A percentile compares a stretch with the other conserved stretches of the same genome.
Conservation (phyloP, 2,797 vertebrate species). For the Synanceia verrucosa region DNA sequence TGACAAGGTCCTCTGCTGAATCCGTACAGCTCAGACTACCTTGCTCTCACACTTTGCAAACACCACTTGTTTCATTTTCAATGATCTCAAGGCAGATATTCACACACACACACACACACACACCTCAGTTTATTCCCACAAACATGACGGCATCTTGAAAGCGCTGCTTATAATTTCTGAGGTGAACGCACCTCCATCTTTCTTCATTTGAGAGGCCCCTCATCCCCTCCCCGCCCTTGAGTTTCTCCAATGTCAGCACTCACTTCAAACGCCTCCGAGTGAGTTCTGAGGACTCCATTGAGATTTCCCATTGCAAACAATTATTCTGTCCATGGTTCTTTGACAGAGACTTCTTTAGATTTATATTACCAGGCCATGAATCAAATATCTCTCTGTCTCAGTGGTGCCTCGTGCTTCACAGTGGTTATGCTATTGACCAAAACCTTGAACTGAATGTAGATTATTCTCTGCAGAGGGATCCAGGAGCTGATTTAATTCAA, state of each 20-base stretch:
- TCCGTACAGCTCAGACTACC: slow-evolving; percentile 31
- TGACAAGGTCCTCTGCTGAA: slow-evolving; percentile 46
- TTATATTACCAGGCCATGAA: slow-evolving; percentile 87
- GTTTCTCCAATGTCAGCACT: slow-evolving; percentile 78
- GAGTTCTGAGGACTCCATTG: slow-evolving; percentile 72
- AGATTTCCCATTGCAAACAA: slow-evolving; percentile 77
- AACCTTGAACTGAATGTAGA: slow-evolving; percentile 49
- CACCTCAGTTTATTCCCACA: slow-evolving; percentile 45
- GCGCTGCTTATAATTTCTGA: slow-evolving; percentile 67
- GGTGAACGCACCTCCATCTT: slow-evolving; percentile 59
- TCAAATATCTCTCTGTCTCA: slow-evolving; percentile 77
- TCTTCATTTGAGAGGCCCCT: slow-evolving; percentile 64
- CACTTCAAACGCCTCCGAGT: slow-evolving; percentile 76
- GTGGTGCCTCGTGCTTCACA: slow-evolving; percentile 38
- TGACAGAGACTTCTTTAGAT: slow-evolving; percentile 84
- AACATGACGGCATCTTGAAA: slow-evolving; percentile 63
- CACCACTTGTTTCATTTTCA: slow-evolving; percentile 66
- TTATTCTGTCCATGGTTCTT: slow-evolving; percentile 66
- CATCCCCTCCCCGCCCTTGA: slow-evolving; percentile 69
- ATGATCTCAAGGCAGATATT: slow-evolving; percentile 63
- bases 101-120: background rate
- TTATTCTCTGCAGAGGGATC: slow-evolving; percentile 28
- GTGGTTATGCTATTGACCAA: slow-evolving; percentile 47
- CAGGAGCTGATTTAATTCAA: slow-evolving; percentile 25
- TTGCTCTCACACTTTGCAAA: slow-evolving; percentile 37